Base-by-base conservation (phyloP, 1,140 invertebrate genomes). In the Drosophila triauraria region DNA sequence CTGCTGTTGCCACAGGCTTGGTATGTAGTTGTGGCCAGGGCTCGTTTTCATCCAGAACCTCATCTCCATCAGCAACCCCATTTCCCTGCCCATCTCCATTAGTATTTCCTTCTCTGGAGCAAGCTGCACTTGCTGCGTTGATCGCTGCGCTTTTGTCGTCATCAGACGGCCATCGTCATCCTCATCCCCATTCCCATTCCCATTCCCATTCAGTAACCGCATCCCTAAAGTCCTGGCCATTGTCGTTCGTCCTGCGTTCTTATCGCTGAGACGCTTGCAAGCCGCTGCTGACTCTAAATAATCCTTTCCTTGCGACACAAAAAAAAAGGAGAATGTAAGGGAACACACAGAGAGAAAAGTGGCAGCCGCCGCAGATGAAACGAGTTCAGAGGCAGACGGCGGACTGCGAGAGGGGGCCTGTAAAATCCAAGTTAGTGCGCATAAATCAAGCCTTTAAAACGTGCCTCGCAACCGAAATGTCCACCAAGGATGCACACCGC, bases 371-470 rank as follows among this genome's bases (percentile, higher is more conserved):
- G 75, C 67, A 88, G 67, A 75, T 71, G 69, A 74, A 76, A 67
- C 62, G 47, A 63, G 54, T 40, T 51, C 65, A 70, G 40, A 23
- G 54, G 38, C n/a, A 38, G 47, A 12, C 53, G 46, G 48, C 51
- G 27, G 7, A 61, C n/a, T 53, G 20, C 44, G 32, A 54, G 54
- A 53, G 70, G 56, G 75, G 60, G 51, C 75, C 79, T 85, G 79
- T 79, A 60, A 79, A 85, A 81, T 82, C 61, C 61, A 72, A 56
- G 65, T 88, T 91, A 82, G 83, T 91, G 87, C 87, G 87, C 87
- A 91, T 91, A 91, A 91, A 91, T 91, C 87, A 91, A 91, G 87
- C 88, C 88, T 91, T 91, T 91, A 91, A 91, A 91, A 91, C 87
- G 87, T 91, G 87, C 88, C 87, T 88, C 75, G 87, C 81, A 91